Percentiles rank a stretch among this genome's conserved stretches.
Evolutionary conservation across 2,888 invertebrate genomes (phyloP).

Genomic region (Xiphydria camelus): DNA sequence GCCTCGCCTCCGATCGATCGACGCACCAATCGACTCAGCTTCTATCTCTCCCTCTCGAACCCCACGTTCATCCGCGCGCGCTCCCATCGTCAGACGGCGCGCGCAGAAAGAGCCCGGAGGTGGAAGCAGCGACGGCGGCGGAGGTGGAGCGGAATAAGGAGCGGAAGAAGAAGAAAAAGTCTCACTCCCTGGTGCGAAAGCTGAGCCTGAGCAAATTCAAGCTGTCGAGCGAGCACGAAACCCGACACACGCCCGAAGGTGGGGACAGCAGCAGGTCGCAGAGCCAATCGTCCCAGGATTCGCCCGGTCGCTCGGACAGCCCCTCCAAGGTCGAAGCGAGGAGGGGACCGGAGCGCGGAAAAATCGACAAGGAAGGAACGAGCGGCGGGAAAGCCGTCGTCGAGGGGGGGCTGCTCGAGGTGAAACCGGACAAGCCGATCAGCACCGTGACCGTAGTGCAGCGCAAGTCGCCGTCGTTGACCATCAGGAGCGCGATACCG

Average conservation of each 20-base stretch:
- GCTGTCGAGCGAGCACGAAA: slow-evolving; percentile 30
- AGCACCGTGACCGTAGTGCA: slow-evolving; percentile 45
- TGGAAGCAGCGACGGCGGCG: slow-evolving; percentile 26
- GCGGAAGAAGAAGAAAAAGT: slow-evolving; percentile 41
- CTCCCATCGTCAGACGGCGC: slow-evolving; percentile 11
- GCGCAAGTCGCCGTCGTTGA: slow-evolving; percentile 46
- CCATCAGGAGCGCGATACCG: slow-evolving; percentile 36
- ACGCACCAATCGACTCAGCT: too few species aligned
- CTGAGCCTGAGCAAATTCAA: slow-evolving; percentile 49
- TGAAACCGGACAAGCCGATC: slow-evolving; percentile 30
- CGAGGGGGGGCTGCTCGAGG: slow-evolving; percentile 14
- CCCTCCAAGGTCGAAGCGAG: slow-evolving; percentile 22
- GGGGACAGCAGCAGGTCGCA: slow-evolving; percentile 48
- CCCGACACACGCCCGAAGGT: slow-evolving; percentile 46
- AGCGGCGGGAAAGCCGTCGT: not conserved
- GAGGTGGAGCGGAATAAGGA: slow-evolving; percentile 22
- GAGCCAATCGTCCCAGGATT: slow-evolving; percentile 51
- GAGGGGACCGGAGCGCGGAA: slow-evolving; percentile 8
- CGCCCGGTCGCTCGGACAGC: slow-evolving; percentile 37
- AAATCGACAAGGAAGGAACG: slow-evolving; percentile 9
- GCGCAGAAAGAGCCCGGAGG: slow-evolving; percentile 33
- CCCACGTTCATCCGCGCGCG: not conserved
- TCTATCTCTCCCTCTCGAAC: not conserved
- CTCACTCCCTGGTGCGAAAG: slow-evolving; percentile 44
- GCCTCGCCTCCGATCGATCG: too few species aligned